A percentile compares a stretch with the other conserved stretches of the same genome.
Evolutionary conservation across 1,140 invertebrate species (phyloP).

Genomic region (Philotrypesis tridentata): DNA sequence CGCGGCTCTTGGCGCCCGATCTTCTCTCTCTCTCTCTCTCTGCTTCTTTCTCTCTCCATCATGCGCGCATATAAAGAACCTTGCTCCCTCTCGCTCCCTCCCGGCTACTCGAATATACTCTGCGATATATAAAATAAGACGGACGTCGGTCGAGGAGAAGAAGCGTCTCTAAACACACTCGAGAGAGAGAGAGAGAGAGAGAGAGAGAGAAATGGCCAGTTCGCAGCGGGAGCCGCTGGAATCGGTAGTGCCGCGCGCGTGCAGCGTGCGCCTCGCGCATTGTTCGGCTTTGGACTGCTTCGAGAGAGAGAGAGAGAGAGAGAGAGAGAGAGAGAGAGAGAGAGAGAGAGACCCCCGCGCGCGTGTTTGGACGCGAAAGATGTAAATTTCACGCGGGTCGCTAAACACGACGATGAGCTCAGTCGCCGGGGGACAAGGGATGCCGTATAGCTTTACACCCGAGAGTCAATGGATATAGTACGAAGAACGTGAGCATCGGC

Average conservation of each 20-base stretch:
- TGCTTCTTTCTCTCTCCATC: no score
- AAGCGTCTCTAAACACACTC: not conserved
- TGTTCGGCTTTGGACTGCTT: no score
- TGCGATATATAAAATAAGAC: not conserved
- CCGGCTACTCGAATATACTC: not conserved
- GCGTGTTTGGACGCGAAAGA: slow-evolving; percentile 13
- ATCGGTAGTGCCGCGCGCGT: no score
- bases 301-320: no score
- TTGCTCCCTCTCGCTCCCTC: not conserved
- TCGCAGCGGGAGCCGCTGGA: not conserved
- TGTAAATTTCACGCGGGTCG: slow-evolving; percentile 47
- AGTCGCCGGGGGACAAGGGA: not conserved
- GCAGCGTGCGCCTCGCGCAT: not conserved
- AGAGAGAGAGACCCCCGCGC: not conserved
- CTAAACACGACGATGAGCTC: slow-evolving; percentile 27
- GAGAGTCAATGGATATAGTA: slow-evolving; percentile 3
- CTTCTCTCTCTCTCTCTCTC: no score
- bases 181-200: no score
- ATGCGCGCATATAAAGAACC: not conserved
- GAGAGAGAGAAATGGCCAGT: slow-evolving; percentile 6
- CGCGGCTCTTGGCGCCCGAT: no score
- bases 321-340: no score
- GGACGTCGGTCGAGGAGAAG: not conserved
- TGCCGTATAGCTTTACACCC: no score
- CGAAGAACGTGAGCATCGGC: not conserved